Evolutionary conservation across 2,888 invertebrate species (phyloP).

Genomic region (Epicampocera succincta): DNA sequence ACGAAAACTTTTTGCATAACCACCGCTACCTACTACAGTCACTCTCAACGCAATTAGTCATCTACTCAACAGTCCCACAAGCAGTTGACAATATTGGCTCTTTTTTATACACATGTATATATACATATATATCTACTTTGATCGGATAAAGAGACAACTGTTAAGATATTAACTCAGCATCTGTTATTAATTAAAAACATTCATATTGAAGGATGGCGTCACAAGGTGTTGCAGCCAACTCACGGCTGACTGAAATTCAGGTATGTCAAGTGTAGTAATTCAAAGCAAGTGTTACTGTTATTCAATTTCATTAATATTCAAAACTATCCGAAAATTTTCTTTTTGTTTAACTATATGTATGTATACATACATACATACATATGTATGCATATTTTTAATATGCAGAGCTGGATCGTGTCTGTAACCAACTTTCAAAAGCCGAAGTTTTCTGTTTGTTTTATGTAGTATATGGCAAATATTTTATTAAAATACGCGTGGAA

Average conservation of each 20-base stretch:
- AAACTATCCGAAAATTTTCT: no score
- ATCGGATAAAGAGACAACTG: conserved; percentile 4
- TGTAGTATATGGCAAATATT: no score
- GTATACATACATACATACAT: no score
- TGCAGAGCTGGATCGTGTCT: no score
- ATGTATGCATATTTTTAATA: no score
- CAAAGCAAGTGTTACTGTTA: background rate
- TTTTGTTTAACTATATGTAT: no score
- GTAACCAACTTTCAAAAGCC: no score
- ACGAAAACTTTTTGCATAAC: conserved; percentile 51
- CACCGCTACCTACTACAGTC: conserved; percentile 57
- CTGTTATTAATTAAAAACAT: conserved; percentile 2
- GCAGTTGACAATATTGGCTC: conserved; percentile 15
- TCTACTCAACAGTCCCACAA: conserved; percentile 37
- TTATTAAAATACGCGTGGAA: no score
- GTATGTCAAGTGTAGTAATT: conserved; percentile 75
- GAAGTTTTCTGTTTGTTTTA: no score
- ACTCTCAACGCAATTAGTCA: conserved; percentile 53
- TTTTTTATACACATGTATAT: background rate
- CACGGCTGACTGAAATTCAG: conserved; percentile 82
- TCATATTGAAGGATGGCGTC: conserved; percentile 79
- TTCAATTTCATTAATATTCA: no score
- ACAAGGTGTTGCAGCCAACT: conserved; percentile 78
- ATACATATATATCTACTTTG: background rate
- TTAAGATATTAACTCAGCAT: conserved; percentile 15